These are phyloP conservation scores for Stigmatopora nigra DNA, from an alignment of 2,113 vertebrate species.

Conservation along the genomic window DNA sequence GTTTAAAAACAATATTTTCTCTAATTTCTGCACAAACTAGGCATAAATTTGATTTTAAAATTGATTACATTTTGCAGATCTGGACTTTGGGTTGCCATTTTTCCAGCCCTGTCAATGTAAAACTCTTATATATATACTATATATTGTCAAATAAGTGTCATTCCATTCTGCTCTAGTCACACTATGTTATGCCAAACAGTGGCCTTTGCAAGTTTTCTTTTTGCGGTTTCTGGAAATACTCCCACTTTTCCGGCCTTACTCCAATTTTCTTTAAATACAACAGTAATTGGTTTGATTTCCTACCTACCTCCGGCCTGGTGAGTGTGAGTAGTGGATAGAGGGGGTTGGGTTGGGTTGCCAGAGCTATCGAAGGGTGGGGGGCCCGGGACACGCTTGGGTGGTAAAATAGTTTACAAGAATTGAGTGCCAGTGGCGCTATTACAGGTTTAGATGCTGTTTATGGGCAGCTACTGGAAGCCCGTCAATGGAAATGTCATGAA, in stretches of 20 bases:
- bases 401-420: slow-evolving; percentile 44
- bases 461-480: slow-evolving; percentile 46
- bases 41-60: too few relatives aligned
- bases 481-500: slow-evolving; percentile 47
- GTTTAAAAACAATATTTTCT: too few relatives aligned
- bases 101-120: neutral
- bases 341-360: slow-evolving; percentile 19
- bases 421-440: slow-evolving; percentile 29
- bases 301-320: slow-evolving; percentile 68
- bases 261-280: slow-evolving; percentile 73
- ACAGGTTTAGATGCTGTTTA: slow-evolving; percentile 57
- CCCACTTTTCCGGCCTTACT: slow-evolving; percentile 66
- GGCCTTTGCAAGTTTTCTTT: slow-evolving; percentile 49
- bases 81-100: too few relatives aligned
- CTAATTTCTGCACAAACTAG: too few relatives aligned
- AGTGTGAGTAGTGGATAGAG: slow-evolving; percentile 15
- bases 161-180: slow-evolving; percentile 16
- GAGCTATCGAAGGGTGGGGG: slow-evolving; percentile 23
- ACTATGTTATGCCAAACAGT: slow-evolving; percentile 34
- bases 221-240: slow-evolving; percentile 64
- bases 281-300: slow-evolving; percentile 72
- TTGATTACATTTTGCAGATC: too few relatives aligned
- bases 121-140: neutral
- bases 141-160: slow-evolving; percentile 13
- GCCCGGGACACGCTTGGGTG: slow-evolving; percentile 55